Conservation (phyloP, 2,113 vertebrate species). For the Microcebus jonahi region DNA sequence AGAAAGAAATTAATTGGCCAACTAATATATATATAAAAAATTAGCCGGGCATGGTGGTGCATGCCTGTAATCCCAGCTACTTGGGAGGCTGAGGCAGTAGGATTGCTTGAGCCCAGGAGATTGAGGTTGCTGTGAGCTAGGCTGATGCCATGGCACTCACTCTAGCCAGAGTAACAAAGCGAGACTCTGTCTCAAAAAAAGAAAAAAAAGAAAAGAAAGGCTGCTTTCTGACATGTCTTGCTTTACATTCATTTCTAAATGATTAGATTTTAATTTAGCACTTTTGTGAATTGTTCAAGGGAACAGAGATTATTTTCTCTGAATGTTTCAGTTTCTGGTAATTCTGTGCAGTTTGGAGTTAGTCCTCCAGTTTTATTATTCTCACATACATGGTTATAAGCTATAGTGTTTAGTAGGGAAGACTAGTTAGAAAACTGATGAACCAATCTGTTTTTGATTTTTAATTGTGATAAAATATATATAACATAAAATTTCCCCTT, state of each 20-base stretch:
- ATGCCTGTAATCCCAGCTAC: no score
- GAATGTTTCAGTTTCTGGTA: conserved; percentile 6
- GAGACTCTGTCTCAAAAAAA: no score
- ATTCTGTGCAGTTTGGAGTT: background rate
- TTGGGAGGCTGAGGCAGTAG: no score
- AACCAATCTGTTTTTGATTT: background rate
- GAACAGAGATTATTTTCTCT: background rate
- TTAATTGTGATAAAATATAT: background rate
- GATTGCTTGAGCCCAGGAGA: no score
- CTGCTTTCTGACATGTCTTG: background rate
- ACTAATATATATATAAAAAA: no score
- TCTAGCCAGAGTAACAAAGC: no score
- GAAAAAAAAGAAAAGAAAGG: background rate
- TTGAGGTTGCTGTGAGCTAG: no score
- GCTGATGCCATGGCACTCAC: no score
- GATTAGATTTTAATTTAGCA: background rate
- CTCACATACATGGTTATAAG: background rate
- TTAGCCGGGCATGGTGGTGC: no score
- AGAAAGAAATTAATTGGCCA: no score
- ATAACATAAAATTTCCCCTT: background rate
- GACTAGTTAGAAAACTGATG: background rate
- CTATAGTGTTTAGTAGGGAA: background rate
- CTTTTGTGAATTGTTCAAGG: background rate
- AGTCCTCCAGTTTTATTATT: background rate
- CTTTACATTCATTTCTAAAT: background rate